These are phyloP conservation scores for Aporrectodea caliginosa DNA, from an alignment of 1,140 invertebrate species.

Conservation along the genomic window DNA sequence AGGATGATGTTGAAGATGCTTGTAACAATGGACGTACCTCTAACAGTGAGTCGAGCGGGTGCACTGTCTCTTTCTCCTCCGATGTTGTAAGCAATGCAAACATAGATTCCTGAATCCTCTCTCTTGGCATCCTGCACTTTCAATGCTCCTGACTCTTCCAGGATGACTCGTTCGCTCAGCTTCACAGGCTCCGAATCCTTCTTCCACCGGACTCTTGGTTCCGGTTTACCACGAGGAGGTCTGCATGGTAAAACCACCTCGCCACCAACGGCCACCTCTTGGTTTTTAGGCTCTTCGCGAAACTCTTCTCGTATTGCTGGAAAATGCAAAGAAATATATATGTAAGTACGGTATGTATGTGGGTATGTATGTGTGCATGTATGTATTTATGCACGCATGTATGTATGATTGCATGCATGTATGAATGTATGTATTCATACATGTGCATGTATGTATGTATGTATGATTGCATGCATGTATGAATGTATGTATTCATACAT, in stretches of 20 bases:
- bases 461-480: too few relatives aligned
- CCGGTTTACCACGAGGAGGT: constrained; percentile 86
- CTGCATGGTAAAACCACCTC: constrained; percentile 84
- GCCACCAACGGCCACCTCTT: constrained; percentile 63
- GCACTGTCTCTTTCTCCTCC: constrained; percentile 73
- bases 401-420: too few relatives aligned
- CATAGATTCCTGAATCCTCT: constrained; percentile 77
- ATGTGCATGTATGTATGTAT: too few relatives aligned
- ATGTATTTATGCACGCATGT: too few relatives aligned
- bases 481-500: too few relatives aligned
- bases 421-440: too few relatives aligned
- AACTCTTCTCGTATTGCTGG: constrained; percentile 20
- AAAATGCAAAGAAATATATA: background rate
- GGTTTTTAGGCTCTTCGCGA: constrained; percentile 24
- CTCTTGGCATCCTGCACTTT: constrained; percentile 7
- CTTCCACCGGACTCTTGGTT: constrained; percentile 80
- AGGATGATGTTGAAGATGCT: too few relatives aligned
- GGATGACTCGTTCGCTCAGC: background rate
- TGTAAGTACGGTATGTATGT: too few relatives aligned
- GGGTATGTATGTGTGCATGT: too few relatives aligned
- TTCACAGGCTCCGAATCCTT: constrained; percentile 18
- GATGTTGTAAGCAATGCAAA: constrained; percentile 81
- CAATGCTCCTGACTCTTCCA: constrained; percentile 6
- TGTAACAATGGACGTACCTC: too few relatives aligned
- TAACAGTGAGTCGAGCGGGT: constrained; percentile 71